Evolutionary conservation across 2,113 vertebrate species (phyloP).

Genomic region (Daboia siamensis): DNA sequence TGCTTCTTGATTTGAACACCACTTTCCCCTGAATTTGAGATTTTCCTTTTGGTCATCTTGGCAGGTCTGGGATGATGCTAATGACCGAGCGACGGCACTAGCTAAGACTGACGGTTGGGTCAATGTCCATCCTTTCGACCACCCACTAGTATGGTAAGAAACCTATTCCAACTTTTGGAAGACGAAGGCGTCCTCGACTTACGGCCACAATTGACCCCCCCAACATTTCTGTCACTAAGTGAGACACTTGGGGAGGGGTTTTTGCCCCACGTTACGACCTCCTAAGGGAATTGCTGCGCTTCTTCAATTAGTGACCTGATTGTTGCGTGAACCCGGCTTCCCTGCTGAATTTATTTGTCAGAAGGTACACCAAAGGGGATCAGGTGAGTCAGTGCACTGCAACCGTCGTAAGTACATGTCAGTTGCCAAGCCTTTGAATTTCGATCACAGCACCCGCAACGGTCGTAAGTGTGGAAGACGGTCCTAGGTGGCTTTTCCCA

Average conservation of each 20-base stretch:
- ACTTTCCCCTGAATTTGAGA: rapidly evolving
- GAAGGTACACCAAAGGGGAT: neutral
- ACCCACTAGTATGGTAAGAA: slow-evolving; percentile 87
- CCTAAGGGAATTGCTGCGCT: neutral
- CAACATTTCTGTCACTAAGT: neutral
- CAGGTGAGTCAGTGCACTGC: rapidly evolving
- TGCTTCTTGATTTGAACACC: neutral
- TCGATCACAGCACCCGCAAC: no score
- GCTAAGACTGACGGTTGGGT: slow-evolving; percentile 73
- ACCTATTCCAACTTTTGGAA: neutral
- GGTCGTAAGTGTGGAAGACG: no score
- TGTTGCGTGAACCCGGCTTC: neutral
- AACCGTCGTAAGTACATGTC: neutral
- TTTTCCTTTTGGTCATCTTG: rapidly evolving
- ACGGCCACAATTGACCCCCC: neutral
- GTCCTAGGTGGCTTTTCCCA: no score
- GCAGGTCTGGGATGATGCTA: slow-evolving; percentile 87
- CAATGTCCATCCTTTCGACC: slow-evolving; percentile 82
- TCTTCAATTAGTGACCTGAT: neutral
- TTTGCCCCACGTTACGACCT: rapidly evolving
- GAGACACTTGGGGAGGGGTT: neutral
- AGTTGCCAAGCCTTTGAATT: no score
- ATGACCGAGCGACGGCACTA: slow-evolving; percentile 75
- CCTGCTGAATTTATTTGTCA: neutral
- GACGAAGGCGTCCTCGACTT: neutral